These are phyloP conservation scores for Polypterus senegalus DNA, from an alignment of 2,113 vertebrate genomes.

Conservation along the genomic window DNA sequence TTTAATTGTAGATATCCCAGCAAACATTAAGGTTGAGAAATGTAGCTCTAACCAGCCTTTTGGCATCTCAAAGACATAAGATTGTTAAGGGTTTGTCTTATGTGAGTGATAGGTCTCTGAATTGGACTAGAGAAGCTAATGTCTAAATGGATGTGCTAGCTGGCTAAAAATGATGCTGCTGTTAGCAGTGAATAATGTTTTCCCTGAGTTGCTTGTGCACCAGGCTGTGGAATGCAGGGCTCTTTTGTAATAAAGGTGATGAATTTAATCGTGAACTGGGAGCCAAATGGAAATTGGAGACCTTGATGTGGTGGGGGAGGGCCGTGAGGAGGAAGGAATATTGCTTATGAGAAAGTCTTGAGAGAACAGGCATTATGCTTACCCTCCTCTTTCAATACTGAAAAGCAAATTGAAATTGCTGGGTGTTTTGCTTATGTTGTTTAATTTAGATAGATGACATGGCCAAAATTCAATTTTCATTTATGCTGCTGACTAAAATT, in stretches of 20 bases:
- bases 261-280: conserved; percentile 70
- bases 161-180: conserved; percentile 47
- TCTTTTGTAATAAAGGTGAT: conserved; percentile 76
- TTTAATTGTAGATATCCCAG: conserved; percentile 2
- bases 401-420: conserved; percentile 45
- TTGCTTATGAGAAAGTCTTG: conserved; percentile 66
- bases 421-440: conserved; percentile 45
- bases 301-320: conserved; percentile 46
- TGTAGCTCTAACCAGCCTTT: conserved; percentile 20
- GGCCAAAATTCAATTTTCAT: not conserved
- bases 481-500: not conserved
- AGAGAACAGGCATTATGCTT: conserved; percentile 63
- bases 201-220: conserved; percentile 53
- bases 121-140: conserved; percentile 40
- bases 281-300: conserved; percentile 65
- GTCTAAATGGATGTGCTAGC: conserved; percentile 41
- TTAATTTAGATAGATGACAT: conserved; percentile 49
- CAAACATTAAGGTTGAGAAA: conserved; percentile 10
- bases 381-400: conserved; percentile 59
- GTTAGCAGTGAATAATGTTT: conserved; percentile 67
- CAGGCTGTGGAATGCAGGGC: conserved; percentile 53
- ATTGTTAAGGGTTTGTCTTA: conserved; percentile 25
- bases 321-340: conserved; percentile 41
- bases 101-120: conserved; percentile 35
- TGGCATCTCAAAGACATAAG: conserved; percentile 19